These are phyloP conservation scores for Xiphorhynchus erythropygius DNA, from an alignment of 2,797 vertebrate species.

Conservation along the genomic window DNA sequence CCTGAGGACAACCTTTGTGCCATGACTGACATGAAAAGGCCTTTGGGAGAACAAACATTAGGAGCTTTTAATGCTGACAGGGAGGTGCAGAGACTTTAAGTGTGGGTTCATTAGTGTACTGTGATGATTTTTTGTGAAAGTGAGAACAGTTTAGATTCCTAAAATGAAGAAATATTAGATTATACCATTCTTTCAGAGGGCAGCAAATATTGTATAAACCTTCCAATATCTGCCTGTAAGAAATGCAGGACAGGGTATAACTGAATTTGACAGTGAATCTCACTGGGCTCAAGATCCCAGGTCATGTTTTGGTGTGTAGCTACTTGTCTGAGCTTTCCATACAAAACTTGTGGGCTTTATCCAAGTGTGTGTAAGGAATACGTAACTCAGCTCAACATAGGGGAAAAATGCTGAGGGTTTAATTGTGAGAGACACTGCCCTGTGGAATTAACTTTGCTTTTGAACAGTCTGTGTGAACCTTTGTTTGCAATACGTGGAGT, in stretches of 20 bases:
- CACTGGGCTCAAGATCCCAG: background rate
- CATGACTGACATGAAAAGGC: background rate
- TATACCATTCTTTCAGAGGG: background rate
- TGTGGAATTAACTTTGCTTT: background rate
- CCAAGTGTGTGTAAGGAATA: background rate
- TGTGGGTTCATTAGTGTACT: background rate
- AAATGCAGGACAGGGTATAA: background rate
- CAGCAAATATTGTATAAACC: background rate
- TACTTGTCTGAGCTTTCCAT: background rate
- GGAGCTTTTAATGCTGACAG: background rate
- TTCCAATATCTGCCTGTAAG: background rate
- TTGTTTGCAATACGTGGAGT: accelerated
- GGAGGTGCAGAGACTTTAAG: background rate
- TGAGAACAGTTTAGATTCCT: background rate
- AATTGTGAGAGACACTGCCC: background rate
- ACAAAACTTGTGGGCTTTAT: background rate
- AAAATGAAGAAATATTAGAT: background rate
- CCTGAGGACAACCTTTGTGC: background rate
- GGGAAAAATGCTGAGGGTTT: background rate
- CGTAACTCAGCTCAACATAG: background rate
- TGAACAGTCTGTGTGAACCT: background rate
- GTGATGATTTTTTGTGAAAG: background rate
- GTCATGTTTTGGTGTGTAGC: background rate
- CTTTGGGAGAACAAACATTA: background rate
- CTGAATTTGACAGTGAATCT: background rate